A percentile compares a stretch with the other conserved stretches of the same genome.
Evolutionary conservation across 2,888 invertebrate genomes (phyloP).

Genomic region (Glyphotaelius pellucidus): DNA sequence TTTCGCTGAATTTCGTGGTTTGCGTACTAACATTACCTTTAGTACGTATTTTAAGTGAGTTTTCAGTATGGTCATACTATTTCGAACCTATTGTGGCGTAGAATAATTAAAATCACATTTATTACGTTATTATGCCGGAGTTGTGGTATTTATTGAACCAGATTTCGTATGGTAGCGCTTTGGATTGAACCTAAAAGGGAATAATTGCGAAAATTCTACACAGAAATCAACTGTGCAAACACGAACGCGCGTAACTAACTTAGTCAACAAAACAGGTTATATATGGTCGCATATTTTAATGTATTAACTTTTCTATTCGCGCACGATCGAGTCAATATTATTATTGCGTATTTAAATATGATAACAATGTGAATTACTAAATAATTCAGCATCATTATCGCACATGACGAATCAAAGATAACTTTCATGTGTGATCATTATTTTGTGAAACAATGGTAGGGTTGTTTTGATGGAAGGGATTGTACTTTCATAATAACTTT

Average conservation of each 20-base stretch:
- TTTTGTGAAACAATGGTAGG: no score
- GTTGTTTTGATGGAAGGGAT: no score
- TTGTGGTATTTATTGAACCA: background rate
- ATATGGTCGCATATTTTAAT: background rate
- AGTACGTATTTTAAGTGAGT: no score
- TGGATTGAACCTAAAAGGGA: constrained; percentile 4
- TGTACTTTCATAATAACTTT: no score
- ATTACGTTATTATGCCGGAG: background rate
- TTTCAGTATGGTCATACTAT: background rate
- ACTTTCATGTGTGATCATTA: background rate
- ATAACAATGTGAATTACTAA: background rate
- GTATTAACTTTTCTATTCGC: background rate
- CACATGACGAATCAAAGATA: background rate
- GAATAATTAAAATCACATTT: background rate
- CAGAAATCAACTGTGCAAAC: background rate
- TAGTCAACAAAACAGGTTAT: background rate
- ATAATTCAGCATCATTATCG: background rate
- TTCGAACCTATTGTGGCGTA: background rate
- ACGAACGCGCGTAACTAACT: background rate
- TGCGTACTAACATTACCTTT: background rate
- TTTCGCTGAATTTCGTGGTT: background rate
- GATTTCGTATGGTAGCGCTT: background rate
- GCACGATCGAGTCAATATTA: background rate
- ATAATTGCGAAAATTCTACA: background rate
- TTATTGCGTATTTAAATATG: background rate